Evolutionary conservation across 2,113 vertebrate genomes (phyloP).

Genomic region (Pseudorectes ferrugineus): DNA sequence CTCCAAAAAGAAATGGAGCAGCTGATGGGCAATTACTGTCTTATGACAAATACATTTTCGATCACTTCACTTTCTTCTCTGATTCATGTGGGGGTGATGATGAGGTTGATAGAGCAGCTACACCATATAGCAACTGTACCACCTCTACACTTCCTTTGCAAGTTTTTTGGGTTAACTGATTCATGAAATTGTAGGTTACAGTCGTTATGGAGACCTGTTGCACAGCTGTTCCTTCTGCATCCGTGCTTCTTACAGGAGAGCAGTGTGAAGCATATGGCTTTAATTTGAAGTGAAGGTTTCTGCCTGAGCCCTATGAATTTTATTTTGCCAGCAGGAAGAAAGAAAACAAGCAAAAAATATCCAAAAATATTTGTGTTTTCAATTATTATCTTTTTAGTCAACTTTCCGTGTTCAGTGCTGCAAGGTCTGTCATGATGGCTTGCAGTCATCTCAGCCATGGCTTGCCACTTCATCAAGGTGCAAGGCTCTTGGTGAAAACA

Average conservation of each 20-base stretch:
- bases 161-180: neutral
- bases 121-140: neutral
- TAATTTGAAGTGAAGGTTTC: neutral
- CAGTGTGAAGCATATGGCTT: neutral
- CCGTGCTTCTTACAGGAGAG: neutral
- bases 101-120: conserved; percentile 1
- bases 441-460: neutral
- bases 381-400: neutral
- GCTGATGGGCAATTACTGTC: conserved; percentile 18
- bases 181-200: neutral
- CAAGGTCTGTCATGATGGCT: rapidly evolving
- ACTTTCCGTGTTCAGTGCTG: neutral
- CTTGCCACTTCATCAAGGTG: neutral
- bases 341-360: neutral
- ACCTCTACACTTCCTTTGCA: neutral
- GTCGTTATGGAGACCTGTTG: neutral
- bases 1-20: neutral
- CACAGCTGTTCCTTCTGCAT: neutral
- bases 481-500: neutral
- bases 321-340: neutral
- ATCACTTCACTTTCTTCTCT: neutral
- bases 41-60: neutral
- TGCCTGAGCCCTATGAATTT: neutral
- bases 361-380: neutral
- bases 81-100: neutral